phyloP scores from a whole-genome alignment of 2,797 vertebrate genomes.

The Oreonectes daqikongensis region DNA sequence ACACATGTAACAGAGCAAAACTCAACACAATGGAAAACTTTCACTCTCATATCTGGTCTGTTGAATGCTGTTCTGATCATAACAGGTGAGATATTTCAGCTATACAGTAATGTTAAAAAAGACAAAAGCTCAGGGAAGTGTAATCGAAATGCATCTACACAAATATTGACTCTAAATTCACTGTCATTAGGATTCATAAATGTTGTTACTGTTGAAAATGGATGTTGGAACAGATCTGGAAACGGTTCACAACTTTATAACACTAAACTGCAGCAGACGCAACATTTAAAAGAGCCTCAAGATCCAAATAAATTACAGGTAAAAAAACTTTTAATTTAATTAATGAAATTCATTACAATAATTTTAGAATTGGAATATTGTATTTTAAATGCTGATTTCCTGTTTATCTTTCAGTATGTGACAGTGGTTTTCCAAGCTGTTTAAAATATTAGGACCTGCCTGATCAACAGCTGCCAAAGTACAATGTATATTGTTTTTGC shows the following conservation, averaged over 20 bases:
- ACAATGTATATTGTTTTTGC: too few species aligned
- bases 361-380: background rate
- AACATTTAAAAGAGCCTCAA: background rate
- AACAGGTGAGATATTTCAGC: too few species aligned
- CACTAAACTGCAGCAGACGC: background rate
- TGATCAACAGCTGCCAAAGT: background rate
- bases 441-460: background rate
- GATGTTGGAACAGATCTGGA: background rate
- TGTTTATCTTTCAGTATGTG: too few species aligned
- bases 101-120: too few species aligned
- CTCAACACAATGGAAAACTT: background rate
- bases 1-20: background rate
- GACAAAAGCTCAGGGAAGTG: too few species aligned
- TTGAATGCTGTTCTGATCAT: too few species aligned
- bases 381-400: too few species aligned
- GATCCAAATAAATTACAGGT: background rate
- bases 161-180: too few species aligned
- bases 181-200: background rate
- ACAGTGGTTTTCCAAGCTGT: background rate
- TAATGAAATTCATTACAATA: background rate
- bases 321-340: background rate
- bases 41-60: background rate
- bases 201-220: background rate
- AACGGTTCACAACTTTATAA: background rate
- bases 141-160: too few species aligned